Base-by-base conservation (phyloP, 1,140 invertebrate species). In the Caenorhabditis latens region DNA sequence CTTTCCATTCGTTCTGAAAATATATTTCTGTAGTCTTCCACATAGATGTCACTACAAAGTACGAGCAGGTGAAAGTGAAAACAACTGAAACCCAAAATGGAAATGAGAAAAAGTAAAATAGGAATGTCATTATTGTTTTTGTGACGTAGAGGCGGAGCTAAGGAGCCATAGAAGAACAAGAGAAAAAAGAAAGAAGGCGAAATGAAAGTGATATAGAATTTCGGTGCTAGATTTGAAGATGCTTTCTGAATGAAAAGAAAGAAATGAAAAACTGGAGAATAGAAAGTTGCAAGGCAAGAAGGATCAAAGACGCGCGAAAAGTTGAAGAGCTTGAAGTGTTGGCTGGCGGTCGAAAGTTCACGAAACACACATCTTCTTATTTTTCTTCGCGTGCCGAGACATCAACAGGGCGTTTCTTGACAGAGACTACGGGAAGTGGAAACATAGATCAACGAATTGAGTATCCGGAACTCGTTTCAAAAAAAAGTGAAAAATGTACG, bases 1-100 rank as follows among this genome's bases (percentile, higher is more conserved):
- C 71, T 79, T 79, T 79, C 46, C 71, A 79, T 79, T 79, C 46
- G 71, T 79, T 79, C 71, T 79, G 71, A 50, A 50, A 50, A 21
- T 24, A 6, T 0, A 63, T 32, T 40, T 8, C 6, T 63, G 0
- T 24, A 63, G 21, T 32, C 32, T 32, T 9, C 32, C 4, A 32
- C 9, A 32, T 11, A 21, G 11, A 32, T 19, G 61, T 13, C 2
- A 32, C 24, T 63, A 24, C 21, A 63, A 63, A 63, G 14, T 63
- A 63, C 24, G 61, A 63, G 61, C 61, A 63, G 24, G 61, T n/a
- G 19, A n/a, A 58, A n/a, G 57, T 58, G n/a, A n/a, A 21, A 58
- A 58, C 7, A 13, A n/a, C 32, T 32, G 24, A 32, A 63, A 32
- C 11, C n/a, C 24, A 14, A 40, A 63, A 24, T 9, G 6, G 13